Conservation (phyloP, 2,113 vertebrate species). For the Felis catus region F.catus_Fca126_mat1.0 CM031419.1:191652001-191652500, state of each 20-base stretch:
- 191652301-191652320: not conserved
- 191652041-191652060: not conserved
- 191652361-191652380: conserved; percentile 28
- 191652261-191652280: not conserved
- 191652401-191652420: not conserved
- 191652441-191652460: conserved; percentile 30
- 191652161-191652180: conserved; percentile 1
- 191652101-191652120: not conserved
- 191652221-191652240: conserved; percentile 37
- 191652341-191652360: not conserved
- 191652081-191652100: not conserved
- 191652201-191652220: not conserved
- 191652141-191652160: not conserved
- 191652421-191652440: not conserved
- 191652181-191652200: not conserved
- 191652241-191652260: not conserved
- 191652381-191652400: not conserved
- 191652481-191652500: not conserved
- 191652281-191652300: conserved; percentile 22
- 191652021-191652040: not conserved
- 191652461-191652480: not conserved
- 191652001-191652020: not conserved
- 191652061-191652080: not conserved
- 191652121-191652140: not conserved
- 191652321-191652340: conserved; percentile 26